These are phyloP conservation scores for Threskiornis aethiopicus DNA, from an alignment of 2,797 vertebrate species.

Conservation along the genomic window DNA sequence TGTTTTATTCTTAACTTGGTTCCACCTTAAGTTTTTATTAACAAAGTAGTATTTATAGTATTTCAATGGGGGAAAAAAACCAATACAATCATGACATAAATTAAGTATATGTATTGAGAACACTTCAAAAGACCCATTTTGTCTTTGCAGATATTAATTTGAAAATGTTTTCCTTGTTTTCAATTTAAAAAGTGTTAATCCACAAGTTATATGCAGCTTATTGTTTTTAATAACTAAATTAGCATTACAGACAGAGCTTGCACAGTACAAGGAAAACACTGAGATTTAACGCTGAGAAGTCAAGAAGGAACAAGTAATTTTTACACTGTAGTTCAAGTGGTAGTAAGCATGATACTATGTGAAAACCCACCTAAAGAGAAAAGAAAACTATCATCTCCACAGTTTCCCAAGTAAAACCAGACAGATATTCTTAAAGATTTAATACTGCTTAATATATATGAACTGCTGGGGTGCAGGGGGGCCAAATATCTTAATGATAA, in stretches of 20 bases:
- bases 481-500: neutral
- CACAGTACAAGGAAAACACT: neutral
- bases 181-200: neutral
- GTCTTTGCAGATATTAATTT: neutral
- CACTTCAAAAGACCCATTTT: neutral
- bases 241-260: neutral
- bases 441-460: neutral
- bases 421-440: neutral
- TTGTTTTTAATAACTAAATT: slow-evolving; percentile 18
- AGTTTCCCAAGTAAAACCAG: slow-evolving; percentile 10
- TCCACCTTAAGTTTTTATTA: neutral
- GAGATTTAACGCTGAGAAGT: slow-evolving; percentile 11
- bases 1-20: neutral
- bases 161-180: neutral
- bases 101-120: neutral
- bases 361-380: slow-evolving; percentile 19
- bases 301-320: slow-evolving; percentile 22
- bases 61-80: neutral
- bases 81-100: neutral
- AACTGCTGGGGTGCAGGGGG: neutral
- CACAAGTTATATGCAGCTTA: neutral
- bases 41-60: neutral
- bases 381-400: neutral
- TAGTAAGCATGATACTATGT: slow-evolving; percentile 22
- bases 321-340: neutral